Percentiles rank a stretch among this genome's conserved stretches.
These are phyloP conservation scores for Cheirogaleus major DNA, from an alignment of 2,797 vertebrate genomes.

Conservation along the genomic window DNA sequence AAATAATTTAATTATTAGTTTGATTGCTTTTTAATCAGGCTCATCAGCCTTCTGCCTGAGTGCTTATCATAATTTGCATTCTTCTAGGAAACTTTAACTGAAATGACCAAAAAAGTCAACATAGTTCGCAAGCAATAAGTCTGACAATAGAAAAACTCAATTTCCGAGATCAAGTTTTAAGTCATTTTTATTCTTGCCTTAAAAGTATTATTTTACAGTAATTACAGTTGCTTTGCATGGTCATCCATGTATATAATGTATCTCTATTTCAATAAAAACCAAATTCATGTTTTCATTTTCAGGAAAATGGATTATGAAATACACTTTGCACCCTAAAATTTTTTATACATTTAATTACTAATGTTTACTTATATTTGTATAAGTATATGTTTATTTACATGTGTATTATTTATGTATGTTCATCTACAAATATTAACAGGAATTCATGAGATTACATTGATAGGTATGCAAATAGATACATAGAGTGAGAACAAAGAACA, in stretches of 20 bases:
- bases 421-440: neutral
- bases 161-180: neutral
- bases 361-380: neutral
- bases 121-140: neutral
- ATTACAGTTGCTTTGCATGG: neutral
- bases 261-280: neutral
- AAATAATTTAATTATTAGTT: slow-evolving; percentile 53
- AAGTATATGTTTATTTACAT: neutral
- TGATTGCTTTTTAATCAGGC: slow-evolving; percentile 46
- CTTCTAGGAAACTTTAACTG: slow-evolving; percentile 1
- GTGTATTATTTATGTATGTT: neutral
- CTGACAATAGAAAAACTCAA: neutral
- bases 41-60: neutral
- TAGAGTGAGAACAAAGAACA: neutral
- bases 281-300: neutral
- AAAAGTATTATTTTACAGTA: neutral
- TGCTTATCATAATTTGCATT: neutral
- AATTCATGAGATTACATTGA: neutral
- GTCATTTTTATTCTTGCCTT: neutral
- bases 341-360: neutral
- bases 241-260: neutral
- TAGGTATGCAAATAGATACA: neutral
- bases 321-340: neutral
- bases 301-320: neutral
- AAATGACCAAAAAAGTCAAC: neutral